phyloP scores from a whole-genome alignment of 2,888 invertebrate genomes.

The Phlogophora meticulosa region DNA sequence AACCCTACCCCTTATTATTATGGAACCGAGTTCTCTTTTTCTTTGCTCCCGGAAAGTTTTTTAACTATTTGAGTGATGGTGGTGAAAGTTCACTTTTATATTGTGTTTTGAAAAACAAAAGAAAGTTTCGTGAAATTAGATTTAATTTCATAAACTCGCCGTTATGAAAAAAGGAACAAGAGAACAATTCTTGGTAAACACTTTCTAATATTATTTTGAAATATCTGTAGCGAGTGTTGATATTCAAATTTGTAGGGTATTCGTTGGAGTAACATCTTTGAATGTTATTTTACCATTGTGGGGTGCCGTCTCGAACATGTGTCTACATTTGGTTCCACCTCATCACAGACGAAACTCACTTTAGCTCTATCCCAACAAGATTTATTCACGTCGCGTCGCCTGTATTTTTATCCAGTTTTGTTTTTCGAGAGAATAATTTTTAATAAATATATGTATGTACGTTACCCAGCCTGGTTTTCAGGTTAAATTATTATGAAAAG shows the following conservation, averaged over 20 bases:
- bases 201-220: background rate
- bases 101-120: conserved; percentile 34
- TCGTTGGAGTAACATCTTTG: conserved; percentile 15
- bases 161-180: conserved; percentile 8
- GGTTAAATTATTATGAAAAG: conserved; percentile 13
- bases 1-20: conserved; percentile 18
- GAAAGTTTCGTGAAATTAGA: conserved; percentile 4
- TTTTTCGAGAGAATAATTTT: conserved; percentile 5
- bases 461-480: background rate
- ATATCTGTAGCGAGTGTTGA: background rate
- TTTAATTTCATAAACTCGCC: no score
- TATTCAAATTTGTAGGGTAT: conserved; percentile 22
- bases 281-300: conserved; percentile 28
- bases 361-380: conserved; percentile 19
- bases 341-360: conserved; percentile 14
- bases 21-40: conserved; percentile 19
- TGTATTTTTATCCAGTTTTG: conserved; percentile 28
- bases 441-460: conserved; percentile 11
- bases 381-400: conserved; percentile 16
- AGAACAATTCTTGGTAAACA: background rate
- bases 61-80: conserved; percentile 24
- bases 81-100: conserved; percentile 24
- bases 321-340: conserved; percentile 11
- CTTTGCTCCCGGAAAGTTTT: conserved; percentile 10
- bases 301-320: conserved; percentile 10